A percentile compares a stretch with the other conserved stretches of the same genome.
These are phyloP conservation scores for Bucorvus abyssinicus DNA, from an alignment of 2,797 vertebrate genomes.

Conservation along the genomic window DNA sequence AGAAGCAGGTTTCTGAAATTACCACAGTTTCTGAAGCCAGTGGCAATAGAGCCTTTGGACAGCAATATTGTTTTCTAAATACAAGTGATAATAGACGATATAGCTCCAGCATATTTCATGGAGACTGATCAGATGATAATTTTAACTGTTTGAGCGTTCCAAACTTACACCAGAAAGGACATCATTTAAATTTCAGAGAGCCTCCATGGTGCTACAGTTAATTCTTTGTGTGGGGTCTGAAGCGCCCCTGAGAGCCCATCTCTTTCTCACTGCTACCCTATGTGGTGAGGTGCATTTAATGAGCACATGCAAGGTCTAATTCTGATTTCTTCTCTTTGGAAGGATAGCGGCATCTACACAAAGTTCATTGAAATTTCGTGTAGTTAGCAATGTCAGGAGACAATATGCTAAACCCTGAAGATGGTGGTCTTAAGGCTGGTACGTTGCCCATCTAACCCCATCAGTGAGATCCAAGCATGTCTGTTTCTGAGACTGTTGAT, in stretches of 20 bases:
- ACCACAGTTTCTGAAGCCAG: not conserved
- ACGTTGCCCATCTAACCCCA: not conserved
- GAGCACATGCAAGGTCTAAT: not conserved
- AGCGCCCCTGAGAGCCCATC: accelerated
- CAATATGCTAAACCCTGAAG: not conserved
- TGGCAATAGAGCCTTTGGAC: not conserved
- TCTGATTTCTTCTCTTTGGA: not conserved
- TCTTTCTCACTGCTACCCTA: not conserved
- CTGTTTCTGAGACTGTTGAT: not conserved
- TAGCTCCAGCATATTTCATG: not conserved
- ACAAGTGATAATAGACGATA: not conserved
- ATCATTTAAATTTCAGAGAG: not conserved
- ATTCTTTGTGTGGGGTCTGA: not conserved
- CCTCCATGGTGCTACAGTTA: not conserved
- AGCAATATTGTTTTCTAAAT: not conserved
- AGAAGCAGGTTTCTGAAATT: not conserved
- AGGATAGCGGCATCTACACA: not conserved
- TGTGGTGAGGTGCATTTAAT: not conserved
- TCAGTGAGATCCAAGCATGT: not conserved
- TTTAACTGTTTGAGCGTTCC: not conserved
- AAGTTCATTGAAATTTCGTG: not conserved
- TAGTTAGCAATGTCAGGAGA: not conserved
- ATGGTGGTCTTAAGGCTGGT: not conserved
- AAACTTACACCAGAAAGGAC: not conserved
- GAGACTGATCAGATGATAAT: not conserved